Conservation (phyloP, 2,888 invertebrate genomes). For the Lepidonotus clava region DNA sequence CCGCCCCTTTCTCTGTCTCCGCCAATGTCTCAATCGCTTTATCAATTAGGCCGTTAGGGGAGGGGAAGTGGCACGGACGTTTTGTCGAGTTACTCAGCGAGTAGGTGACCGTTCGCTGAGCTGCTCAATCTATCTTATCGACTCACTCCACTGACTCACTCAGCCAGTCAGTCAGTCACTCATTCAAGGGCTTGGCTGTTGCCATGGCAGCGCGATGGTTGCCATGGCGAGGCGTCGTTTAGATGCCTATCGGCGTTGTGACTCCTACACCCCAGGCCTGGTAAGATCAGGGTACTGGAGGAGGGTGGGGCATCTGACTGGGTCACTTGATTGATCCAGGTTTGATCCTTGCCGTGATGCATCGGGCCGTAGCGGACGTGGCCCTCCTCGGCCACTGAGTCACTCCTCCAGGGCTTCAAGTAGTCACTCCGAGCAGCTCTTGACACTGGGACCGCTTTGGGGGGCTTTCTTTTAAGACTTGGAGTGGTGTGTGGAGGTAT, state of each 20-base stretch:
- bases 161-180: too few relatives aligned
- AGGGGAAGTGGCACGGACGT: background rate
- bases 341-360: conserved; percentile 13
- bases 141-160: conserved; percentile 28
- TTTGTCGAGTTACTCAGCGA: too few relatives aligned
- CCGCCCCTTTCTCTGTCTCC: background rate
- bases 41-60: conserved; percentile 1
- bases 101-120: background rate
- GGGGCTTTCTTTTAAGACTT: too few relatives aligned
- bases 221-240: conserved; percentile 31
- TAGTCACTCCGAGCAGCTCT: too few relatives aligned
- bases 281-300: background rate
- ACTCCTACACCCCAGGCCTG: background rate
- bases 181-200: background rate
- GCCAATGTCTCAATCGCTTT: conserved; percentile 5
- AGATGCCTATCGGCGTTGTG: background rate
- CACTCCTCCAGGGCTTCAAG: too few relatives aligned
- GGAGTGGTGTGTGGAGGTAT: too few relatives aligned
- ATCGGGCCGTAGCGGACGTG: too few relatives aligned
- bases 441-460: too few relatives aligned
- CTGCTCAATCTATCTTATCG: conserved; percentile 27
- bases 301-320: background rate
- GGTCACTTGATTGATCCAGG: background rate
- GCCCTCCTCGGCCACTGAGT: too few relatives aligned
- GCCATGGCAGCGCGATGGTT: conserved; percentile 23